Evolutionary conservation across 2,113 vertebrate genomes (phyloP), one percentile per base, ranked within the genome.

Genomic region (Sterna hirundo): DNA sequence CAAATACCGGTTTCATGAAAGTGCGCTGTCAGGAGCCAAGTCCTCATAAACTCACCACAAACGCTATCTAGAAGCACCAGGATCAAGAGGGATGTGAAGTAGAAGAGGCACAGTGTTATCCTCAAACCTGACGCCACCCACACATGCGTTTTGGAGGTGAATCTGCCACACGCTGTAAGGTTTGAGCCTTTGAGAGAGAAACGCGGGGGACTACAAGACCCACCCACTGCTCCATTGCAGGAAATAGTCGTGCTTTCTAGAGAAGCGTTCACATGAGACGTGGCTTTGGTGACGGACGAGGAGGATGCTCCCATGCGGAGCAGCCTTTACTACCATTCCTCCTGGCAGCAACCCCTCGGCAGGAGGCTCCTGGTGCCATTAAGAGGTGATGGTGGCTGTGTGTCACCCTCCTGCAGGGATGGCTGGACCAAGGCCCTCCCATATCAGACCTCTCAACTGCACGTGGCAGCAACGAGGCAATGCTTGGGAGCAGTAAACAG

Each of bases 181-280:
- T 18, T 10, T 44, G 47, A 87, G 57, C 10, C 44, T 70, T 58
- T 51, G 18, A 27, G 72, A 68, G 52, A 34, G 38, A 62, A 84
- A 64, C 0, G 2, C 11, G 34, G 40, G 34, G 61, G 36, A 38
- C 27, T n/a, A 7, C 13, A 40, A 62, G 64, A 46, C 9, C 16
- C n/a, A 36, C 52, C 21, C 9, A 16, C 34, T 38, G 38, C n/a
- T 38, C 55, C 71, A 9, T 3, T 52, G 57, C 66, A 77, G 62
- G 46, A 42, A 54, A 30, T 7, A 49, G 1, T 30, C 1, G 0
- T 44, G 30, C 52, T 86, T 62, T 74, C 52, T 21, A 19, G 8
- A 6, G 60, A 58, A 40, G 51, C 32, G 3, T 23, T 46, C 15
- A 6, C 15, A 12, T 0, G 3, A 8, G 5, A 30, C 1, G 0